Base-by-base conservation (phyloP, 2,888 invertebrate species). In the Tuta absoluta region DNA sequence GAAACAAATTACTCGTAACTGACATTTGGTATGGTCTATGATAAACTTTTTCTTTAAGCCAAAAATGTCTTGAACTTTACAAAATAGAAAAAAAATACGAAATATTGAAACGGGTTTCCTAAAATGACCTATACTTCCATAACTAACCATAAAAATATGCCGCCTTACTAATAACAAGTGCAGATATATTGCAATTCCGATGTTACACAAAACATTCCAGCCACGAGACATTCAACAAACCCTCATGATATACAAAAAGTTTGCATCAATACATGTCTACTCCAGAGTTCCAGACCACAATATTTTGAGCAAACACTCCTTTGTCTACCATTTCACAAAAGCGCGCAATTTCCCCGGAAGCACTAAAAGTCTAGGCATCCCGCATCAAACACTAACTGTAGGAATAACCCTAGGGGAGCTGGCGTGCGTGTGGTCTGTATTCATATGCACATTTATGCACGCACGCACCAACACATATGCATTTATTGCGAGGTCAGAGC, bases 361-460 rank as follows among this genome's bases (percentile, higher is more conserved):
- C 17, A 61, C 49, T 49, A 49, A 61, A 28, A 17, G 49, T 49
- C 49, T 49, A 49, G 49, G 45, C 33, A 62, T 62, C 51, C 62
- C 51, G 37, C 49, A 37, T 45, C 60, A 60, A 60, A 23, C 38
- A 17, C 60, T 24, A 60, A n/a, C 7, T 48, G n/a, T 48, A 51
- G 21, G 19, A 17, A 21, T 53, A 56, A 24, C 23, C 41, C 21
- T 24, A 48, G 28, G 45, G 48, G 61, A 41, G 17, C 19, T 33
- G 17, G 61, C 61, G 49, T 61, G 61, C 61, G 61, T 60, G 45
- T 24, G 41, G 60, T 45, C 21, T 3, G 11, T 12, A 12, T 58
- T 37, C 45, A 41, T 45, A 21, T n/a, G 24, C 24, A 60, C 24
- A 24, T 21, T n/a, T 23, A 24, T 8, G 61, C 59, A 61, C 24